Evolutionary conservation across 2,888 invertebrate genomes (phyloP), one percentile per base, ranked within the genome.

Genomic region (Meganola albula): DNA sequence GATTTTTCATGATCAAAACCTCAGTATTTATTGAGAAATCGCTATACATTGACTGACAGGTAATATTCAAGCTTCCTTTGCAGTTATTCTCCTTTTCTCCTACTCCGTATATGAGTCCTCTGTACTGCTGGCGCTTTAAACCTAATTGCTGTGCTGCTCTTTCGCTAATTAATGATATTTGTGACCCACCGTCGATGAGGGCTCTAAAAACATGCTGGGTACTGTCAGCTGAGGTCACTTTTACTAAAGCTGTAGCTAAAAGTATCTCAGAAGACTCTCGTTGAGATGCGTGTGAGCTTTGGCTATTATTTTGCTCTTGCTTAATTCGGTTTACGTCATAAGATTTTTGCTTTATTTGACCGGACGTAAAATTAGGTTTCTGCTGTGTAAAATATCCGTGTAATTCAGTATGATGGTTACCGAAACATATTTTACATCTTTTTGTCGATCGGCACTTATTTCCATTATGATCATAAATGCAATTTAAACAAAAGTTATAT

Each of bases 151-250:
- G 23, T 2, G 33, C 33, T 3, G 27, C 33, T 8, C 8, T 14
- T 18, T 34, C 27, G 7, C 18, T 10, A 6, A 31, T 31, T 7
- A 31, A 4, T 2, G 31, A 31, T n/a, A n/a, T n/a, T 14, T 31
- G 31, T 5, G 32, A 32, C 2, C 32, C 34, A 11, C 24, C 29
- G 9, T 34, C 34, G 1, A 34, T 25, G 1, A 30, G 12, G 1
- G 34, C 34, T 12, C 34, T 10, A 20, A 20, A 20, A 20, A 5
- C 11, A 30, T 10, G n/a, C 1, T 5, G 3, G 1, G 25, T 12
- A 1, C 29, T 29, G n/a, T 34, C 29, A 3, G 7, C 9, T 4
- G 25, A 10, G 11, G 9, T 16, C 1, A 33, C 33, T 2, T 33
- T 27, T 2, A 33, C 3, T 3, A 24, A 3, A 2, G 27, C 33